A percentile compares a stretch with the other conserved stretches of the same genome.
Evolutionary conservation across 2,888 invertebrate genomes (phyloP).

Genomic region (Sussaba pulchella): DNA sequence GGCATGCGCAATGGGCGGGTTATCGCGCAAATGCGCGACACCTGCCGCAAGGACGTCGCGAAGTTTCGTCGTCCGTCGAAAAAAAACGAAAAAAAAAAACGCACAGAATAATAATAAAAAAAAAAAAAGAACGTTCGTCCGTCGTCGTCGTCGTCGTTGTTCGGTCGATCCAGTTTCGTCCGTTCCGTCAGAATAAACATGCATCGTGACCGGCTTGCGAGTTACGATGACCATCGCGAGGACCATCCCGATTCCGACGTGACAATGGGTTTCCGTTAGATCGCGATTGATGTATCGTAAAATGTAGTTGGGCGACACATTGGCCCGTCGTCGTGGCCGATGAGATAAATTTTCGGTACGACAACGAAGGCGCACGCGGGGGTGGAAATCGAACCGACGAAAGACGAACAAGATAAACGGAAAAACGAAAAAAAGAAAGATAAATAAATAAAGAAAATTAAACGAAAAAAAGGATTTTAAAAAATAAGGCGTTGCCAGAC

Average conservation of each 20-base stretch:
- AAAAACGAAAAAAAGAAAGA: constrained; percentile 13
- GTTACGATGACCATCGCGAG: constrained; percentile 67
- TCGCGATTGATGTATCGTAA: constrained; percentile 66
- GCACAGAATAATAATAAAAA: no score
- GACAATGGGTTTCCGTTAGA: constrained; percentile 22
- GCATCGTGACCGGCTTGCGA: constrained; percentile 72
- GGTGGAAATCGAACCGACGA: no score
- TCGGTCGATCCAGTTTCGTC: constrained; percentile 74
- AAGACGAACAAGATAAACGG: not conserved
- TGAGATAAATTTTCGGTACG: not conserved
- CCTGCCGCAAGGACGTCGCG: constrained; percentile 53
- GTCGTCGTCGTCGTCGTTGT: constrained; percentile 52
- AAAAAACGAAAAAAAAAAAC: no score
- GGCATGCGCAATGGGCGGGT: constrained; percentile 56
- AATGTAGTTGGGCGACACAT: constrained; percentile 69
- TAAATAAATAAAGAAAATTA: constrained; percentile 5
- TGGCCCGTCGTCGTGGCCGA: constrained; percentile 63
- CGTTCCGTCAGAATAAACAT: constrained; percentile 76
- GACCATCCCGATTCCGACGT: constrained; percentile 20
- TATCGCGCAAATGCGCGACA: constrained; percentile 48
- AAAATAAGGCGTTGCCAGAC: constrained; percentile 14
- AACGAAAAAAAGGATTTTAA: no score
- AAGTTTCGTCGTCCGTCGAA: constrained; percentile 31
- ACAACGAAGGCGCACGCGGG: no score
- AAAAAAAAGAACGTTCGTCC: no score